Conservation (phyloP, 1,140 invertebrate species). For the Ceratitis capitata region DNA sequence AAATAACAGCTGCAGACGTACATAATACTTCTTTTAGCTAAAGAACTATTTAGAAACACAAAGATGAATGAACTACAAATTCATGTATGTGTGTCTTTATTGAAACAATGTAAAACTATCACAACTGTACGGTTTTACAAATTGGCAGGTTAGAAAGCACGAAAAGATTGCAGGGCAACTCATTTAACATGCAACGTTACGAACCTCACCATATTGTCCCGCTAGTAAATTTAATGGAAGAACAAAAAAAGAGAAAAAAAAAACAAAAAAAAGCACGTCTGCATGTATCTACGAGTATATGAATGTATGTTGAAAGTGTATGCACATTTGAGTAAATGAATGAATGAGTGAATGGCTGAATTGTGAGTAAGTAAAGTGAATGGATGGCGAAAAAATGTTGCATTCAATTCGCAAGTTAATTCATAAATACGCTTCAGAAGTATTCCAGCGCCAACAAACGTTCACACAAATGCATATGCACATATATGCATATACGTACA, state of each 20-base stretch:
- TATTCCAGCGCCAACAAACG: not conserved
- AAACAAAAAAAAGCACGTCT: too few relatives aligned
- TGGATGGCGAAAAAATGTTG: slow-evolving; percentile 18
- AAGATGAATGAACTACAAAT: not conserved
- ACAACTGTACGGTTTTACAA: not conserved
- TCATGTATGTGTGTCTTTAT: not conserved
- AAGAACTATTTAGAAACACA: not conserved
- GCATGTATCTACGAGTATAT: not conserved
- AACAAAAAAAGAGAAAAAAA: not conserved
- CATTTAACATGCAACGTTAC: not conserved
- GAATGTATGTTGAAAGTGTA: not conserved
- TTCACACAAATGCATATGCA: not conserved
- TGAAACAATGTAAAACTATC: not conserved
- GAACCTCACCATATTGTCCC: not conserved
- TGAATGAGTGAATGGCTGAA: not conserved
- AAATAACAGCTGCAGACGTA: too few relatives aligned
- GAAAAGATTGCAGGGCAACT: not conserved
- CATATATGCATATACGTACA: not conserved
- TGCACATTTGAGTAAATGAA: not conserved
- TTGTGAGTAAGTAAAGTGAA: slow-evolving; percentile 4
- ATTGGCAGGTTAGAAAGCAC: not conserved
- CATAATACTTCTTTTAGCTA: too few relatives aligned
- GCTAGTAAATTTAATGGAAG: not conserved
- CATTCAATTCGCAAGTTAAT: slow-evolving; percentile 30
- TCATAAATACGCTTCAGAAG: slow-evolving; percentile 36